Evolutionary conservation across 2,888 invertebrate species (phyloP), one percentile per base, ranked within the genome.

Genomic region (Mesoligia furuncula): DNA sequence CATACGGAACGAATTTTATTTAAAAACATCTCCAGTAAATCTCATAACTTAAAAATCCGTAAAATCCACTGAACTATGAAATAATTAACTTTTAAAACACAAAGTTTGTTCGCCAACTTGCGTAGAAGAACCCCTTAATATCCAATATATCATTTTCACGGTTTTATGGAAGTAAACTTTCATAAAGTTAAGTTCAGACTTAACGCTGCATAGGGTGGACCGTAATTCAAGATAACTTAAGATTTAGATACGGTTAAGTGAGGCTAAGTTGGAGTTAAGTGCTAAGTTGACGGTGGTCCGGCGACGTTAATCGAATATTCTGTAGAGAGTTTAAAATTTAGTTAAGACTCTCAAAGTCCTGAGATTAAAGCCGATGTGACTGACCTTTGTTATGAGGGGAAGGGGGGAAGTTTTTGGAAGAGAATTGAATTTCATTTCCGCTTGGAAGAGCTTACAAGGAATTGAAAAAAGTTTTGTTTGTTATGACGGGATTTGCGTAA

Each of bases 231-330:
- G 92, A 94, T 92, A 93, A 94, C 92, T 94, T 93, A 92, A 94
- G 93, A 94, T 95, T 95, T 93, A 93, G 93, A 90, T 91, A 91
- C 90, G 91, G 92, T 92, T 93, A 93, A 94, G 93, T 93, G 90
- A 91, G 90, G 92, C 89, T 92, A 94, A 94, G 92, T 93, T 93
- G 88, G 90, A 93, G 90, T 93, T 93, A 93, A 94, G 94, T 93
- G 94, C 92, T 90, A 92, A 94, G 93, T 94, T 93, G 85, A 75
- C 88, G 86, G 84, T 79, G 86, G 89, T 89, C 89, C 89, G 64
- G 86, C 72, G 79, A 79, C 78, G 79, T 83, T 85, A 88, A 89
- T 89, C 89, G 89, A 86, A 89, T 89, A 88, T 90, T 90, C 89
- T 88, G 86, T 87, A 79, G 84, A 80, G 87, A 85, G 87, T 90